Conservation (phyloP, 2,888 invertebrate species). For the Stomorhina lunata region DNA sequence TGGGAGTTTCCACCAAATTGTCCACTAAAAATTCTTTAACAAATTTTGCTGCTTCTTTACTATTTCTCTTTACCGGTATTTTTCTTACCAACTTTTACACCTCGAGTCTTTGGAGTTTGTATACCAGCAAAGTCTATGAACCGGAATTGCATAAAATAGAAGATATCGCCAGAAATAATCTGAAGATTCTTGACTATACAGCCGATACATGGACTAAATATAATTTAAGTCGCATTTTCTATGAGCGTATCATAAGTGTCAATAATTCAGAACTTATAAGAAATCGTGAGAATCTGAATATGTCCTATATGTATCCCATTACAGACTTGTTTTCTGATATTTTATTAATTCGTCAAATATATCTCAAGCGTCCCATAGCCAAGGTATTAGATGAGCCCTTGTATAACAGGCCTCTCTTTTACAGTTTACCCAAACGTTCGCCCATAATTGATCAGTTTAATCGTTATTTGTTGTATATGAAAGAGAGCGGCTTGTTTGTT, state of each 20-base stretch:
- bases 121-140: constrained; percentile 69
- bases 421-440: constrained; percentile 67
- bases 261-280: constrained; percentile 53
- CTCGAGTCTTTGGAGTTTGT: constrained; percentile 67
- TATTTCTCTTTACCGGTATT: constrained; percentile 66
- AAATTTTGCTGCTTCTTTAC: constrained; percentile 54
- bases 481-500: constrained; percentile 68
- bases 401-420: constrained; percentile 68
- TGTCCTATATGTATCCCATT: constrained; percentile 66
- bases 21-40: too few species aligned
- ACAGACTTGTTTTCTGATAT: constrained; percentile 69
- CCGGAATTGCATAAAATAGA: constrained; percentile 67
- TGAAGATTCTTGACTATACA: constrained; percentile 60
- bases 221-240: constrained; percentile 66
- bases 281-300: constrained; percentile 66
- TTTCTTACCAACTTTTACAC: constrained; percentile 70
- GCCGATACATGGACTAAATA: constrained; percentile 49
- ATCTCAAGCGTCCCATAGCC: constrained; percentile 67
- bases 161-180: constrained; percentile 67
- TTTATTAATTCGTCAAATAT: constrained; percentile 70
- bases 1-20: constrained; percentile 27
- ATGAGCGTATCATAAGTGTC: constrained; percentile 61
- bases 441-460: constrained; percentile 71
- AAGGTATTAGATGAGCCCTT: constrained; percentile 66
- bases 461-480: constrained; percentile 66